Evolutionary conservation across 2,797 vertebrate species (phyloP).

Genomic region (Sebastes itinus): DNA sequence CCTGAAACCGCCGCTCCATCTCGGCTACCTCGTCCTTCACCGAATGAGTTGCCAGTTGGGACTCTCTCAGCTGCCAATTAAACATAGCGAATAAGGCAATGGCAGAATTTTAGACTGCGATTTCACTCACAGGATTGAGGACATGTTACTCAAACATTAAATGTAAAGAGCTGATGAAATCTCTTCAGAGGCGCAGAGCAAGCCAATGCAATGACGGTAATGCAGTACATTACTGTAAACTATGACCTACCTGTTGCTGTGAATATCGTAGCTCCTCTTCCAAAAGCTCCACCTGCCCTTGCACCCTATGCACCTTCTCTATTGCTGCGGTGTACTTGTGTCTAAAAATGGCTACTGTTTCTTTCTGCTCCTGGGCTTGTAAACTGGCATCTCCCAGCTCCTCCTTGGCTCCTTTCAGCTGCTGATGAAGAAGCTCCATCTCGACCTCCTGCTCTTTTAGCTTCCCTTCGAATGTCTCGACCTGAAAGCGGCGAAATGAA

Average conservation of each 20-base stretch:
- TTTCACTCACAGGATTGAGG: neutral
- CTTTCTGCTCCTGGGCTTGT: slow-evolving; percentile 52
- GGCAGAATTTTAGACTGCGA: neutral
- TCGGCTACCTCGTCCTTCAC: slow-evolving; percentile 71
- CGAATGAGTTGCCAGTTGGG: slow-evolving; percentile 38
- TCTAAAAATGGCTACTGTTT: slow-evolving; percentile 67
- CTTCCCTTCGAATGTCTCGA: slow-evolving; percentile 50
- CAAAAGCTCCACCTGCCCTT: slow-evolving; percentile 57
- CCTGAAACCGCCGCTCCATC: slow-evolving; percentile 62
- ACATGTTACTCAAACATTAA: neutral
- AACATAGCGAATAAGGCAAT: neutral
- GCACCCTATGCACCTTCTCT: slow-evolving; percentile 64
- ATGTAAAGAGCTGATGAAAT: neutral
- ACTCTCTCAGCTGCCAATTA: slow-evolving; percentile 51
- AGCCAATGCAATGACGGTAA: neutral
- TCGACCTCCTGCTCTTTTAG: slow-evolving; percentile 54
- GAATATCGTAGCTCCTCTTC: slow-evolving; percentile 71
- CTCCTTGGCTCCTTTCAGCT: slow-evolving; percentile 53
- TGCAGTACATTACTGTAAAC: neutral
- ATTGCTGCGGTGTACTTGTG: slow-evolving; percentile 71
- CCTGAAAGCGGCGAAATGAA: slow-evolving; percentile 47
- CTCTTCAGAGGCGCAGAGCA: neutral
- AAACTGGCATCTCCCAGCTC: slow-evolving; percentile 49
- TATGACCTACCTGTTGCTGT: slow-evolving; percentile 68
- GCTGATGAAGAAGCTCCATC: slow-evolving; percentile 49